Percentiles rank a stretch among this genome's conserved stretches.
phyloP scores from a whole-genome alignment of 2,113 vertebrate species.

The Natator depressus region DNA sequence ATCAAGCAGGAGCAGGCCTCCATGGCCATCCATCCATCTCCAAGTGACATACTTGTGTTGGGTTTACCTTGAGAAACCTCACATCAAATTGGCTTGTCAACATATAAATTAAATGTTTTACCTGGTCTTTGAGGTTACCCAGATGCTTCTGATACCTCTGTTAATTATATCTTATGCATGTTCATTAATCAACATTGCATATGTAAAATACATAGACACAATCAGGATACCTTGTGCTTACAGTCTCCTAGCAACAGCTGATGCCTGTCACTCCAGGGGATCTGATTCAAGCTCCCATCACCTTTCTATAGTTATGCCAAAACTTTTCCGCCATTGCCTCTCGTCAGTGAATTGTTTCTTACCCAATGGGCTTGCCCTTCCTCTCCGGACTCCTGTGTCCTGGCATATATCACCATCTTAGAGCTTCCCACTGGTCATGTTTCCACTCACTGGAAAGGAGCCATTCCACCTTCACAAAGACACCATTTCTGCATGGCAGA shows the following conservation, averaged over 20 bases:
- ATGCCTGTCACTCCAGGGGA: neutral
- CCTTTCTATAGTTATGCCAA: neutral
- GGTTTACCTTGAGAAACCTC: neutral
- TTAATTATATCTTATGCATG: constrained; percentile 45
- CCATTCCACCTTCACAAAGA: neutral
- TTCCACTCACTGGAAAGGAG: neutral
- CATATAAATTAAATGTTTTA: neutral
- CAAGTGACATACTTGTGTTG: neutral
- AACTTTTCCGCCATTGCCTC: neutral
- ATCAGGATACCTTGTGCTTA: constrained; percentile 13
- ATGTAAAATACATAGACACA: constrained; percentile 47
- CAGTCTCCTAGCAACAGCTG: constrained; percentile 60
- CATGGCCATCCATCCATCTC: neutral
- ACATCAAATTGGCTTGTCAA: neutral
- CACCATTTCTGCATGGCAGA: neutral
- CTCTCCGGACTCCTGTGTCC: neutral
- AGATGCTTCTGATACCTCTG: neutral
- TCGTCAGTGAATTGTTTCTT: neutral
- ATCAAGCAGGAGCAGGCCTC: neutral
- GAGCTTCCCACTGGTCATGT: neutral
- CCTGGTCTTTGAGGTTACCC: neutral
- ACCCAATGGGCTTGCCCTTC: neutral
- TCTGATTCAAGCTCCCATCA: neutral
- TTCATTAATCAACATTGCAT: constrained; percentile 65
- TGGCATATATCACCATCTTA: neutral